Conservation (phyloP, 2,888 invertebrate genomes). For the Salticus scenicus region DNA sequence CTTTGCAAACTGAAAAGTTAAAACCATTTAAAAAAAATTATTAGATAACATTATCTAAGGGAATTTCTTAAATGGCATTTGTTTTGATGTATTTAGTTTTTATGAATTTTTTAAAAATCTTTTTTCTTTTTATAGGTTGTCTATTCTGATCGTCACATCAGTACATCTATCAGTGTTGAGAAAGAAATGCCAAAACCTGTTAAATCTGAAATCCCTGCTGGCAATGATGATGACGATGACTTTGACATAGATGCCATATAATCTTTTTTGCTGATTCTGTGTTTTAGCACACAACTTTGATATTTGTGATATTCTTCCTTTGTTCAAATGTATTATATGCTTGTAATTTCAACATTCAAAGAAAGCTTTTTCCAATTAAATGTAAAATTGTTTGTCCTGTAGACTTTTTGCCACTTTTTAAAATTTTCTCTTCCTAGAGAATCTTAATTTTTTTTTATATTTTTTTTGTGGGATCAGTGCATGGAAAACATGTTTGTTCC, state of each 20-base stretch:
- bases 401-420: conserved; percentile 41
- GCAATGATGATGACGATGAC: conserved; percentile 79
- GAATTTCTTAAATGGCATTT: too few species aligned
- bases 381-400: conserved; percentile 51
- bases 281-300: conserved; percentile 61
- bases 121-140: conserved; percentile 81
- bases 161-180: conserved; percentile 83
- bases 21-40: too few species aligned
- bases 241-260: conserved; percentile 96
- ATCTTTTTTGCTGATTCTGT: conserved; percentile 57
- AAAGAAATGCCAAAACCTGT: conserved; percentile 72
- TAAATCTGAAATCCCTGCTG: conserved; percentile 72
- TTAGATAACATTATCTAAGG: too few species aligned
- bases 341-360: conserved; percentile 28
- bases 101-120: background rate
- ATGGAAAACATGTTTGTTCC: conserved; percentile 28
- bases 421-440: conserved; percentile 32
- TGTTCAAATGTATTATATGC: conserved; percentile 49
- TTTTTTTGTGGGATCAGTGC: conserved; percentile 35
- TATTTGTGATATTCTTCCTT: conserved; percentile 65
- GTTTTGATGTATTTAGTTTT: too few species aligned
- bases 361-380: conserved; percentile 40
- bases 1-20: too few species aligned
- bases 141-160: conserved; percentile 90
- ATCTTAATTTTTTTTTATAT: conserved; percentile 23